Percentiles rank a stretch among this genome's conserved stretches.
Conservation (phyloP, 2,113 vertebrate species). For the Myotis yumanensis region DNA sequence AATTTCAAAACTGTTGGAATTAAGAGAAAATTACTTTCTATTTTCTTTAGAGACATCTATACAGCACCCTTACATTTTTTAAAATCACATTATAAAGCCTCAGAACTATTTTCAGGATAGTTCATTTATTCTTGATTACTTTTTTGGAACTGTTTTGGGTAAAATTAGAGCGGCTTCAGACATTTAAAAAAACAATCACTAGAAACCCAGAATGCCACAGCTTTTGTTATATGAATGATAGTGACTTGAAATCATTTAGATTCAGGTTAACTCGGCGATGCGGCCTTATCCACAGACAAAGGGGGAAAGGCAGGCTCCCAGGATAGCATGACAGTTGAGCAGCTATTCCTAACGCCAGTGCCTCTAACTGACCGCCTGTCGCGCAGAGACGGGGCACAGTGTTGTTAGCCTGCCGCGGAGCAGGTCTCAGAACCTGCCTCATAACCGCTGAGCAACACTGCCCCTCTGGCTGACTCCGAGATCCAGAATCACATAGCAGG, state of each 20-base stretch:
- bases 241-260: background rate
- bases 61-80: background rate
- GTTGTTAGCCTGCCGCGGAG: background rate
- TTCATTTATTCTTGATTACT: conserved; percentile 29
- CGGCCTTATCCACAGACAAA: background rate
- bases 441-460: background rate
- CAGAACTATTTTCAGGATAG: conserved; percentile 13
- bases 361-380: background rate
- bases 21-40: conserved; percentile 3
- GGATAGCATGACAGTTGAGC: background rate
- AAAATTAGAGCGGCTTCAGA: background rate
- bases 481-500: background rate
- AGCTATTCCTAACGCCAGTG: background rate
- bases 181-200: background rate
- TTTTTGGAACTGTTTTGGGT: background rate
- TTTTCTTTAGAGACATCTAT: background rate
- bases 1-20: background rate
- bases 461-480: background rate
- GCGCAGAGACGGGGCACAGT: background rate
- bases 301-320: rapidly evolving
- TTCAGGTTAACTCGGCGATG: background rate
- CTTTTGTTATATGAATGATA: conserved; percentile 4
- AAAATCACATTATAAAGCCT: background rate
- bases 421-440: background rate
- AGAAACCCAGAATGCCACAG: background rate